Percentiles rank a stretch among this genome's conserved stretches.
These are phyloP conservation scores for Halcyon malimbica DNA, from an alignment of 2,113 vertebrate species.

Conservation along the genomic window DNA sequence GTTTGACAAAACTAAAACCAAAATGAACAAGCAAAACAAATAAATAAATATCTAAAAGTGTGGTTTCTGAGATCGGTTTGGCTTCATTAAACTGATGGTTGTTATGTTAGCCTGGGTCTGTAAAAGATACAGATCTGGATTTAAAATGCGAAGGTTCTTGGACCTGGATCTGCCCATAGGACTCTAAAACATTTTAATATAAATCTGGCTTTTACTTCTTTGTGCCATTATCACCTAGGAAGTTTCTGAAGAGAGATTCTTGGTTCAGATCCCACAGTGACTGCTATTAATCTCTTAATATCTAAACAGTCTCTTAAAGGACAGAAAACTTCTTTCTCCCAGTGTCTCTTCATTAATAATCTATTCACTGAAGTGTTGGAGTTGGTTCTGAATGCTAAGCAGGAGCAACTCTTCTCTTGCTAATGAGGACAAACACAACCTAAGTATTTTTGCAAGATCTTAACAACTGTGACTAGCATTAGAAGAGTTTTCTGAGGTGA, in stretches of 20 bases:
- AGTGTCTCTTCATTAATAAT: neutral
- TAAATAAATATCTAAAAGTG: neutral
- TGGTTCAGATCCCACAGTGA: neutral
- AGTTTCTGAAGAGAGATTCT: neutral
- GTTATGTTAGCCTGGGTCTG: neutral
- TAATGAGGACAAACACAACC: neutral
- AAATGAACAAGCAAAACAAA: neutral
- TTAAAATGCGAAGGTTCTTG: neutral
- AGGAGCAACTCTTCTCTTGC: neutral
- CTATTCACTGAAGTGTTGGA: neutral
- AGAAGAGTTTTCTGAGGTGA: neutral
- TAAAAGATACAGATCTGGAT: neutral
- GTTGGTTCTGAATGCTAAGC: neutral
- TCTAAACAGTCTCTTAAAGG: neutral
- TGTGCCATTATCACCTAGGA: neutral
- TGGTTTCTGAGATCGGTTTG: neutral
- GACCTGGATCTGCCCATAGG: neutral
- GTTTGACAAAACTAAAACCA: neutral
- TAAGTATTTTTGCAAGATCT: neutral
- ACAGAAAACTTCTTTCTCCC: neutral
- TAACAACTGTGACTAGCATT: neutral
- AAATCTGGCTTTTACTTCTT: neutral
- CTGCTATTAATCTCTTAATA: slow-evolving; percentile 8
- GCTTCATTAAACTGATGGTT: neutral
- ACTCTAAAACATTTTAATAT: neutral